Evolutionary conservation across 2,113 vertebrate genomes (phyloP).

Genomic region (Myotis yumanensis): DNA sequence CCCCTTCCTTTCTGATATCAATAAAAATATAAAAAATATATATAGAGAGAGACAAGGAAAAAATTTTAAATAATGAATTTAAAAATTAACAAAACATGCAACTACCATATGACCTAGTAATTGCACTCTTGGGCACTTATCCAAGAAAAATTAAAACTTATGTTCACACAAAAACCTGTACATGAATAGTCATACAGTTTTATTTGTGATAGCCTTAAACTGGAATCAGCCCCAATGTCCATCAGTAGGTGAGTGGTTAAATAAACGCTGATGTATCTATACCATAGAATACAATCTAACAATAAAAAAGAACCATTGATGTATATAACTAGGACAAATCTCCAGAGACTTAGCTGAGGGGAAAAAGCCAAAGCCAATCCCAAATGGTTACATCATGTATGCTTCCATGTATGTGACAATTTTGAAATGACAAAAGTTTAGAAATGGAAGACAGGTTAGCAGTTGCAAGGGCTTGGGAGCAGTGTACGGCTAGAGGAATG

Average conservation of each 20-base stretch:
- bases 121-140: background rate
- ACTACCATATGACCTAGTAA: background rate
- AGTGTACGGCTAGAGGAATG: background rate
- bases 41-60: background rate
- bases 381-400: background rate
- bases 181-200: background rate
- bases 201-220: background rate
- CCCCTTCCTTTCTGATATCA: too few relatives aligned
- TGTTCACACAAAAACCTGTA: background rate
- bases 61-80: slow-evolving; percentile 14
- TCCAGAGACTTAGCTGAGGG: background rate
- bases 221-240: background rate
- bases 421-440: background rate
- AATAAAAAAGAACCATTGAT: background rate
- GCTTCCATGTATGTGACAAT: background rate
- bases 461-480: too few relatives aligned
- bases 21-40: background rate
- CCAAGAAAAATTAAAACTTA: background rate
- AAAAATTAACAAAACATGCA: background rate
- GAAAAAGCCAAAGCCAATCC: background rate
- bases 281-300: background rate
- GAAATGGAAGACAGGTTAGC: background rate
- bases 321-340: background rate
- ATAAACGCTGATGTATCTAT: background rate
- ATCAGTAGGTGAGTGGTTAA: background rate